These are phyloP conservation scores for Rhabdomys pumilio DNA, from an alignment of 2,797 vertebrate genomes.

Conservation along the genomic window DNA sequence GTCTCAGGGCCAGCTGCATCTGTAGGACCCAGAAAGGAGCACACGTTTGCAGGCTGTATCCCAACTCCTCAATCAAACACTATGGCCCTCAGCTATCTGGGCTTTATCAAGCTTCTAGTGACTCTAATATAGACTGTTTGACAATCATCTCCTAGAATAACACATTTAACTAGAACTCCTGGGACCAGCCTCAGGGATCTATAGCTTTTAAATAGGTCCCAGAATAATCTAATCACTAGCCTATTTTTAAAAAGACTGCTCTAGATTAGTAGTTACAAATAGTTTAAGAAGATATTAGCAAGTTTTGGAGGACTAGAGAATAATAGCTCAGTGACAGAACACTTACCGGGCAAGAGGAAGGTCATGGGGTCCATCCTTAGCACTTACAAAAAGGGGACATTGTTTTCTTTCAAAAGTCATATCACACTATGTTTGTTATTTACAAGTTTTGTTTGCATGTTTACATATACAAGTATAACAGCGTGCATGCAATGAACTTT, in stretches of 20 bases:
- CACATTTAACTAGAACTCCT: slow-evolving; percentile 70
- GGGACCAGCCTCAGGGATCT: slow-evolving; percentile 19
- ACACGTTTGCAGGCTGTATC: not conserved
- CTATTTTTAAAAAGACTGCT: slow-evolving; percentile 62
- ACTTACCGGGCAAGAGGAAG: not conserved
- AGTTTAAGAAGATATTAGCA: slow-evolving; percentile 9
- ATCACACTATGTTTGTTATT: not conserved
- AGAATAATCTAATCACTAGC: slow-evolving; percentile 74
- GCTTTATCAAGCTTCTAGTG: not conserved
- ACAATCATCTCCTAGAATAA: not conserved
- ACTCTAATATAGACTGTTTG: not conserved
- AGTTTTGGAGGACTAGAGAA: not conserved
- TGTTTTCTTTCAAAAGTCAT: slow-evolving; percentile 14
- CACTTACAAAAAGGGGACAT: not conserved
- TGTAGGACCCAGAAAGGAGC: not conserved
- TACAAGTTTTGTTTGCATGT: not conserved
- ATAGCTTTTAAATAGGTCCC: slow-evolving; percentile 20
- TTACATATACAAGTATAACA: not conserved
- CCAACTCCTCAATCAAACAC: not conserved
- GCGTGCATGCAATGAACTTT: not conserved
- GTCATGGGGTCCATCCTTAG: not conserved
- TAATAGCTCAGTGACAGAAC: not conserved
- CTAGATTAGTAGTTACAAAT: slow-evolving; percentile 59
- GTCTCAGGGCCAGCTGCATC: not conserved
- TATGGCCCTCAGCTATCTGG: too few relatives aligned